Conservation (phyloP, 2,888 invertebrate species). For the Heteropelma amictum region DNA sequence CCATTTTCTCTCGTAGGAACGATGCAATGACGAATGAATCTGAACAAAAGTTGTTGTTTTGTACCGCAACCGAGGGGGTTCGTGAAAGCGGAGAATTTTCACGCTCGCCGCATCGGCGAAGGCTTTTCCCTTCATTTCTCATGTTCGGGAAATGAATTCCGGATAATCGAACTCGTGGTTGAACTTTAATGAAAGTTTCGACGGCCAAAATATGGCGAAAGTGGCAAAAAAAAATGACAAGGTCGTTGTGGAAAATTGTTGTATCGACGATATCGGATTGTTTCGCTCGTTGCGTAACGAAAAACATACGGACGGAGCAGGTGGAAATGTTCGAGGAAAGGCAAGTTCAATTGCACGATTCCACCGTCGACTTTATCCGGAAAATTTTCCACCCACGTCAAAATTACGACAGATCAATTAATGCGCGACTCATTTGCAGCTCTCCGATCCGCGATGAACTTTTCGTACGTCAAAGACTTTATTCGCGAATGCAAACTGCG, state of each 20-base stretch:
- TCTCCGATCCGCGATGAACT: too few species aligned
- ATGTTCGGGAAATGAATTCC: slow-evolving; percentile 25
- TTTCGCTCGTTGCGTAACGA: neutral
- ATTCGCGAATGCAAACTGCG: too few species aligned
- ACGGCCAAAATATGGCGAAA: neutral
- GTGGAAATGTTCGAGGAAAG: neutral
- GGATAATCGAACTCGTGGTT: neutral
- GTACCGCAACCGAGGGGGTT: neutral
- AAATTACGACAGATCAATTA: too few species aligned
- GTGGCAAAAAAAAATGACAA: neutral
- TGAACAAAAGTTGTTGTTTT: neutral
- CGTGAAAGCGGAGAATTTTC: slow-evolving; percentile 4
- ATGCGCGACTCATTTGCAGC: too few species aligned
- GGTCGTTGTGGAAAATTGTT: neutral
- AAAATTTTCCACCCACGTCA: neutral
- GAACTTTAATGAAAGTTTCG: neutral
- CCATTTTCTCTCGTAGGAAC: neutral
- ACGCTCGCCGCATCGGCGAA: slow-evolving; percentile 3
- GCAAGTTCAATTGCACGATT: neutral
- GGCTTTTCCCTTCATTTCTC: neutral
- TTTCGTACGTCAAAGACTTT: neutral
- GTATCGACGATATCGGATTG: neutral
- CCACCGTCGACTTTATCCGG: neutral
- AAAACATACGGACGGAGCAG: neutral
- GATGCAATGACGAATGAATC: slow-evolving; percentile 19